Percentiles rank a stretch among this genome's conserved stretches.
phyloP scores from a whole-genome alignment of 2,113 vertebrate species.

The Proterorhinus semilunaris region DNA sequence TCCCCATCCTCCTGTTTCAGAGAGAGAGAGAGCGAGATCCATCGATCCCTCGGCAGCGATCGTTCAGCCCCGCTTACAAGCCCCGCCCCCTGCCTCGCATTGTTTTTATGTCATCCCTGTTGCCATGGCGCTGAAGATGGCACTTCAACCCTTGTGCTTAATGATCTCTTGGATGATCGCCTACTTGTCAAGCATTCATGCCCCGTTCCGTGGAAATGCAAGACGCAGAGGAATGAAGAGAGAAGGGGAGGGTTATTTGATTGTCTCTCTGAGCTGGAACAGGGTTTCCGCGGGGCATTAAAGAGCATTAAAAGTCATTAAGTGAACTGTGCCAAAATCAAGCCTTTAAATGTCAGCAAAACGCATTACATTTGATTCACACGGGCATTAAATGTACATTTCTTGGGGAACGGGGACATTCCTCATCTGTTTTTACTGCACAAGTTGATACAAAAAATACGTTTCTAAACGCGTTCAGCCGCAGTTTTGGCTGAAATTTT shows the following conservation, averaged over 20 bases:
- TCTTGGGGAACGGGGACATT: too few species aligned
- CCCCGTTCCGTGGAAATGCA: constrained; percentile 68
- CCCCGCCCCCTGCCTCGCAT: constrained; percentile 74
- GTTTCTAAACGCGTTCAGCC: too few species aligned
- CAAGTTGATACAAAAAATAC: too few species aligned
- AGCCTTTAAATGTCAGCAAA: too few species aligned
- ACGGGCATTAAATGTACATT: too few species aligned
- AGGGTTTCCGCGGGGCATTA: too few species aligned
- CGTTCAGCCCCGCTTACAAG: constrained; percentile 62
- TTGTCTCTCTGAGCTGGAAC: constrained; percentile 45
- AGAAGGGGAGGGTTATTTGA: constrained; percentile 49
- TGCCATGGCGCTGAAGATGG: constrained; percentile 82
- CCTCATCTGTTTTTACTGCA: too few species aligned
- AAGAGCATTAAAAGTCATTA: too few species aligned
- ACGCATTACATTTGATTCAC: too few species aligned
- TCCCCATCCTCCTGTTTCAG: constrained; percentile 32
- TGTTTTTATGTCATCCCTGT: constrained; percentile 82
- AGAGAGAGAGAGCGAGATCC: constrained; percentile 47
- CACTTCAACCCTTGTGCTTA: constrained; percentile 82
- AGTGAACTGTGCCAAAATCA: too few species aligned
- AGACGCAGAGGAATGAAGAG: constrained; percentile 55
- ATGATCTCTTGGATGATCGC: constrained; percentile 84
- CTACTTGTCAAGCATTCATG: constrained; percentile 78
- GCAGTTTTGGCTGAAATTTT: too few species aligned
- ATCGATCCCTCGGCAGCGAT: constrained; percentile 75